Evolutionary conservation across 1,140 invertebrate species (phyloP), one percentile per base, ranked within the genome.

Genomic region (Diploscapter pachys): DNA sequence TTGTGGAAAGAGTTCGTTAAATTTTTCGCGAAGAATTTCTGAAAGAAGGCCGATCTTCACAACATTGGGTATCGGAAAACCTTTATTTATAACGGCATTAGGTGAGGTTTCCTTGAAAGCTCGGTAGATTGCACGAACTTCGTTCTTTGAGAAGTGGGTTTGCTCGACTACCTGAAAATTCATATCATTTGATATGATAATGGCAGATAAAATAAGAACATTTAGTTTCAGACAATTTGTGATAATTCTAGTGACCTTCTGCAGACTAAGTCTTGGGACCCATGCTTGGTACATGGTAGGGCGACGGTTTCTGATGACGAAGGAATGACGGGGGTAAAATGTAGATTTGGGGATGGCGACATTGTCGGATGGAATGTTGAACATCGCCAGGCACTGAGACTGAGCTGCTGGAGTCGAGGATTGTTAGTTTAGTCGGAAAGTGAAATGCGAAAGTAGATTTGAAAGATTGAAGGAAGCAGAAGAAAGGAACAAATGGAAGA

Each of bases 41-140:
- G 59, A 52, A 74, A 63, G 31, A 31, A 31, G 31, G 31, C 31
- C 1, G 31, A 31, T 31, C 31, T 31, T 31, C 31, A 74, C 8
- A 48, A 49, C 3, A 56, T 54, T 52, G 49, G 48, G 53, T 67
- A 13, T 31, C 72, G 68, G 9, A 50, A 66, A 49, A 72, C 71
- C 76, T 63, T 76, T 75, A 66, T 75, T 78, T 11, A 78, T 78
- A n/a, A 76, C 74, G 52, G 77, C 74, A 57, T 78, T 78, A 4
- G 75, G 77, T 13, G 77, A 75, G 49, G 73, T 78, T 51, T 75
- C 77, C 63, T 78, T 78, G 71, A 78, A 78, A 4, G 73, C 77
- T 61, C 77, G 50, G 69, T 78, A 78, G 70, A 78, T 78, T 13
- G 77, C 70, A 61, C 75, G 54, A 8, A 78, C 71, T 59, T 78